Base-by-base conservation (phyloP, 2,888 invertebrate genomes). In the Acanthosepion lycidas region DNA sequence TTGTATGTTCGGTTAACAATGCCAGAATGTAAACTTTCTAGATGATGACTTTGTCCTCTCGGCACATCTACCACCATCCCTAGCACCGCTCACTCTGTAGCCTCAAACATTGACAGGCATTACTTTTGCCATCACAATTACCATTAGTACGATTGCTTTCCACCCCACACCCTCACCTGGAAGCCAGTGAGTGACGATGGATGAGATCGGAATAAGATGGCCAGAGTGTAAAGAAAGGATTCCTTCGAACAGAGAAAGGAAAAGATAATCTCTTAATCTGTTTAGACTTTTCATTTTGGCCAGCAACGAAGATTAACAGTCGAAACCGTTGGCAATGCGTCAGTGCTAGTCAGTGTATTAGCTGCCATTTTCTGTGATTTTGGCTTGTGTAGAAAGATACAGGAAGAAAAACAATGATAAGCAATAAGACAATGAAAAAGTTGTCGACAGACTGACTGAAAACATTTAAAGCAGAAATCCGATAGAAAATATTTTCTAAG, bases 181-280 rank as follows among this genome's bases (percentile, higher is more conserved):
- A 78, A 78, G n/a, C 78, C 28, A n/a, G 28, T n/a, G 28, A 78
- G 78, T 78, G n/a, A 78, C 15, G 28, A n/a, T n/a, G 28, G 78
- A n/a, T 15, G 18, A 78, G 28, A 78, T n/a, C n/a, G 28, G 78
- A n/a, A 12, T n/a, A 78, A 15, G 78, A 9, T n/a, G 78, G 33
- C 2, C 15, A 78, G 78, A 33, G 78, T 78, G n/a, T 78, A 33
- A n/a, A n/a, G 78, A 20, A 15, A 78, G n/a, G 78, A 78, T 33
- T 78, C n/a, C 78, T 15, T 1, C 18, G 78, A 33, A 78, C 15
- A 15, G 78, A 15, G 12, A 78, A 78, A 5, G n/a, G 12, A n/a
- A 78, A 78, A n/a, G 78, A 33, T n/a, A 78, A 78, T 78, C 78
- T n/a, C n/a, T 78, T 78, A 78, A 78, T 78, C 78, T 78, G 78